phyloP scores from a whole-genome alignment of 1,140 invertebrate genomes.

The Pectinophora gossypiella region DNA sequence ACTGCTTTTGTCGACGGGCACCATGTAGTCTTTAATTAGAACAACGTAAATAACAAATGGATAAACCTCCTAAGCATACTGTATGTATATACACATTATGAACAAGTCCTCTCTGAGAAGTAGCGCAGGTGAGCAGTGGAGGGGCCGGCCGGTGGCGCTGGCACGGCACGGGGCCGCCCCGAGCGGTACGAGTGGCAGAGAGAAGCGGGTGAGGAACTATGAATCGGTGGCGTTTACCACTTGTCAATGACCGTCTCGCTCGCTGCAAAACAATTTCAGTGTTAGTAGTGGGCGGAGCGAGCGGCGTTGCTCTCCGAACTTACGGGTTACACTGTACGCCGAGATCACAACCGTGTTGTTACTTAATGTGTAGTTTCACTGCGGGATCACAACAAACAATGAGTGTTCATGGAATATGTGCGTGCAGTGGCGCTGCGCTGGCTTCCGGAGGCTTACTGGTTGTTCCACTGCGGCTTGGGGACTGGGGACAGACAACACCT shows the following conservation, averaged over 20 bases:
- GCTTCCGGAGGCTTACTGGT: conserved; percentile 56
- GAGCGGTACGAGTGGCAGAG: conserved; percentile 59
- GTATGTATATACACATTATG: conserved; percentile 73
- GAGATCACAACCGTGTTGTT: conserved; percentile 72
- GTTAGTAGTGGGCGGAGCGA: conserved; percentile 57
- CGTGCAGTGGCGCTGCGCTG: conserved; percentile 65
- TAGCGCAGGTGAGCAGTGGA: conserved; percentile 40
- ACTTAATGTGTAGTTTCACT: conserved; percentile 70
- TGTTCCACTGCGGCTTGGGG: conserved; percentile 57
- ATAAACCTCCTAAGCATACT: conserved; percentile 73
- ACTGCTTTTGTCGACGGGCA: conserved; percentile 73
- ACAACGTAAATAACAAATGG: conserved; percentile 72
- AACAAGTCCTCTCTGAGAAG: conserved; percentile 67
- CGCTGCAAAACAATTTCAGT: conserved; percentile 77
- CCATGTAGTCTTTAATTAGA: conserved; percentile 72
- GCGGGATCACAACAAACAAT: conserved; percentile 73
- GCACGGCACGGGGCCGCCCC: conserved; percentile 22
- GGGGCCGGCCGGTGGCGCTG: conserved; percentile 18
- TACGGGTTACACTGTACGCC: conserved; percentile 43
- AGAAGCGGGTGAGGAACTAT: conserved; percentile 70
- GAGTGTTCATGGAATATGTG: conserved; percentile 74
- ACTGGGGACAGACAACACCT: conserved; percentile 68
- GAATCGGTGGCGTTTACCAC: conserved; percentile 73
- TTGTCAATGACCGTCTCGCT: conserved; percentile 77
- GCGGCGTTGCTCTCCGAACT: conserved; percentile 58